Evolutionary conservation across 2,113 vertebrate genomes (phyloP).

Genomic region (Microtus pennsylvanicus): DNA sequence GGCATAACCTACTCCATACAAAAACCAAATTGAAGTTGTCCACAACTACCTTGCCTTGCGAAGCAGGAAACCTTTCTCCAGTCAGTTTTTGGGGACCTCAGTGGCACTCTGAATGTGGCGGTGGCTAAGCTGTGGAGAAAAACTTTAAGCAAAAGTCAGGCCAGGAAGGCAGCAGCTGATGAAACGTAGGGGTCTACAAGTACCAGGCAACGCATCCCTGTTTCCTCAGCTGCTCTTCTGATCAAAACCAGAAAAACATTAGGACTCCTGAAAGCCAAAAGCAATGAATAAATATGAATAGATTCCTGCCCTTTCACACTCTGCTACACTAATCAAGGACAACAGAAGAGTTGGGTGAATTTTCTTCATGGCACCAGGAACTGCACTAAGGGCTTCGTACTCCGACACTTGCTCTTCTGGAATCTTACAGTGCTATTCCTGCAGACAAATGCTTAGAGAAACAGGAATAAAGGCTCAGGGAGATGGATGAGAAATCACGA

Average conservation of each 20-base stretch:
- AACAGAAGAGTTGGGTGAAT: neutral
- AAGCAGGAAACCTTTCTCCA: neutral
- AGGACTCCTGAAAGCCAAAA: slow-evolving; percentile 17
- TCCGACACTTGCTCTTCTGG: neutral
- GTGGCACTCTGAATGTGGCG: neutral
- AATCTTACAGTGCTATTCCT: neutral
- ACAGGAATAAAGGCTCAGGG: neutral
- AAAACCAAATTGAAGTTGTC: neutral
- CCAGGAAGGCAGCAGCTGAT: neutral
- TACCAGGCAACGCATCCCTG: neutral
- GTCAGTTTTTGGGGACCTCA: neutral
- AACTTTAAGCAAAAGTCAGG: neutral
- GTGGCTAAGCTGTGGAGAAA: neutral
- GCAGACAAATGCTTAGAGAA: neutral
- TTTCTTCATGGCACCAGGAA: neutral
- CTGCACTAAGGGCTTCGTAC: neutral
- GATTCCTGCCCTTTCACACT: neutral
- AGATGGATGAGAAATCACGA: neutral
- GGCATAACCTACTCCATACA: neutral
- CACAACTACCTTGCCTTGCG: neutral
- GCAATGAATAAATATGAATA: neutral
- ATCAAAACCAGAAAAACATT: slow-evolving; percentile 30
- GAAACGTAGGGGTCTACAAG: neutral
- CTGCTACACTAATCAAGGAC: neutral
- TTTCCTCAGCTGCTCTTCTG: neutral